Conservation (phyloP, 2,797 vertebrate species). For the Myiotriccus ornatus region DNA sequence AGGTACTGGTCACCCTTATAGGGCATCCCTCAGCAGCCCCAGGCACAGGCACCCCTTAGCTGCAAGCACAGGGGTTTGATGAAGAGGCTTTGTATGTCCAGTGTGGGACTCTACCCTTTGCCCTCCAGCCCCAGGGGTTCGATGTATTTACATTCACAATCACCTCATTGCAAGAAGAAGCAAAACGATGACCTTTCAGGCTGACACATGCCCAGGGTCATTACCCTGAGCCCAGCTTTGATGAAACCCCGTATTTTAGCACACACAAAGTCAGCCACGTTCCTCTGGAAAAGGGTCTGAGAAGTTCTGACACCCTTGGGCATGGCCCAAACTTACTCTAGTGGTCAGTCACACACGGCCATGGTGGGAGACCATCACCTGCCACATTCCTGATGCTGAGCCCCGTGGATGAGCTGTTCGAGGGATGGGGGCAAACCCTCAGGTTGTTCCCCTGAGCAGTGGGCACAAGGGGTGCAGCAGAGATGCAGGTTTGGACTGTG, state of each 20-base stretch:
- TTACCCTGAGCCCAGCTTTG: not conserved
- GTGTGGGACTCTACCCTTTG: rapidly evolving
- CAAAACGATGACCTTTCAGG: rapidly evolving
- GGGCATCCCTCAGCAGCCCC: not conserved
- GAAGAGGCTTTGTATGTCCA: rapidly evolving
- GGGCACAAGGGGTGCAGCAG: not conserved
- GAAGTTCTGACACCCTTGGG: too few relatives aligned
- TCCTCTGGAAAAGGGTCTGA: not conserved
- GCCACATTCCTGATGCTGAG: not conserved
- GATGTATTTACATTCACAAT: rapidly evolving
- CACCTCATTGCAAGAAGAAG: rapidly evolving
- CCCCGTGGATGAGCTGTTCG: rapidly evolving
- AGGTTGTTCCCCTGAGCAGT: rapidly evolving
- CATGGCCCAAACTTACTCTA: rapidly evolving
- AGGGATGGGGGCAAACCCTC: not conserved
- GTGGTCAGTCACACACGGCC: rapidly evolving
- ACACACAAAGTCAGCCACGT: rapidly evolving
- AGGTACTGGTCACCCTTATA: not conserved
- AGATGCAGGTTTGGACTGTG: too few relatives aligned
- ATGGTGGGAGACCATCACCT: rapidly evolving
- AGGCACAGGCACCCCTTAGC: not conserved
- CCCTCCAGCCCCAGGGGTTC: not conserved
- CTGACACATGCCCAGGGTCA: rapidly evolving
- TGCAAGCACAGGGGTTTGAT: rapidly evolving
- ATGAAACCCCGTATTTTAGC: not conserved